Base-by-base conservation (phyloP, 2,888 invertebrate genomes). In the Fissipunctia ypsillon region DNA sequence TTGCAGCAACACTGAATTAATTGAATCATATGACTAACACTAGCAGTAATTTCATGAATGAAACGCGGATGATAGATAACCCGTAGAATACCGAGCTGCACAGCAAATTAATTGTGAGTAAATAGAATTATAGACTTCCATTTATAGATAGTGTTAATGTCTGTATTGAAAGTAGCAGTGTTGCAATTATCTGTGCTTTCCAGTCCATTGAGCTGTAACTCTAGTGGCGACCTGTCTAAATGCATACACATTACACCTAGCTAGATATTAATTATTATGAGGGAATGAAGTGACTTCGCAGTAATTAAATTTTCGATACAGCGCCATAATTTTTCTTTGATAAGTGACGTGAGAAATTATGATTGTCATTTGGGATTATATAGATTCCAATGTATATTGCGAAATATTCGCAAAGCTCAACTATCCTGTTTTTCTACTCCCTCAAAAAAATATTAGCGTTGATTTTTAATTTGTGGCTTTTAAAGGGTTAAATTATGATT, bases 161-260 rank as follows among this genome's bases (percentile, higher is more conserved):
- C 72, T 85, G 67, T 84, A 85, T 85, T 84, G 84, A 84, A 84
- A 85, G 80, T 81, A 80, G 76, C 78, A 76, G 68, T 85, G 84
- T 86, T 82, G 84, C 86, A 90, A 90, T 90, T 91, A 91, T 91
- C 90, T 88, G 73, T 81, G 79, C 84, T 90, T 92, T 92, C 90
- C 90, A 90, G 91, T 90, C 87, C 88, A 80, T 76, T 87, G 90
- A 79, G 69, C 88, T 71, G 69, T 67, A 69, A 84, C 81, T 87
- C 82, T 80, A 84, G 78, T 80, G 76, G 80, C 78, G 78, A 69
- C 68, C 59, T 73, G 72, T 73, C 70, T 74, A 57, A 69, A 68
- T 74, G 73, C 74, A 76, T 80, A 57, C 63, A 71, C 52, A 65
- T 41, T 64, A 59, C 41, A 64, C 60, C 59, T 50, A 69, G 43